Percentiles rank a stretch among this genome's conserved stretches.
Evolutionary conservation across 2,888 invertebrate species (phyloP).

Genomic region (Microctonus aethiopoides): DNA sequence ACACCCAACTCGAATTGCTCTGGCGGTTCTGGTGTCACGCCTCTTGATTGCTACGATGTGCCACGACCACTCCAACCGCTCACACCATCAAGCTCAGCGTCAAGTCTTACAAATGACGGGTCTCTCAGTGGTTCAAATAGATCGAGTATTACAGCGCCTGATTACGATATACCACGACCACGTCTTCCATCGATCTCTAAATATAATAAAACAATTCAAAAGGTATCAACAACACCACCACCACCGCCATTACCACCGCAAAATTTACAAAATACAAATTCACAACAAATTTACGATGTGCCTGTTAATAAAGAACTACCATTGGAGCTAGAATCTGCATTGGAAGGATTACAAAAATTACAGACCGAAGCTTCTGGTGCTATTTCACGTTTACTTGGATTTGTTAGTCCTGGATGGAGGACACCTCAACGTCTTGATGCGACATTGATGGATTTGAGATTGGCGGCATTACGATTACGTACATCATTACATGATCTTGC

Average conservation of each 20-base stretch:
- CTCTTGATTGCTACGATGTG: conserved; percentile 73
- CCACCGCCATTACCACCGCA: conserved; percentile 46
- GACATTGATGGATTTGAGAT: conserved; percentile 84
- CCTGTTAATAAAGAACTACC: conserved; percentile 76
- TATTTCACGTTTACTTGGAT: conserved; percentile 80
- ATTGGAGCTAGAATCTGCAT: conserved; percentile 79
- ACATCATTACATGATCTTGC: conserved; percentile 87
- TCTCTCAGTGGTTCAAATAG: conserved; percentile 70
- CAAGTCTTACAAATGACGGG: conserved; percentile 74
- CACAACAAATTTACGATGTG: conserved; percentile 72
- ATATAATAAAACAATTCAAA: conserved; percentile 49
- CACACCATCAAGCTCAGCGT: conserved; percentile 77
- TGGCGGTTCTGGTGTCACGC: conserved; percentile 57
- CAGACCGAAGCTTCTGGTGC: conserved; percentile 86
- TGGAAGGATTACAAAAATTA: conserved; percentile 79
- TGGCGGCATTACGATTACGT: conserved; percentile 81
- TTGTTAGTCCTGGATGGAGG: conserved; percentile 86
- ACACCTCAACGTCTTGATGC: conserved; percentile 81
- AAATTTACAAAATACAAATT: conserved; percentile 34
- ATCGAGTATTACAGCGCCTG: conserved; percentile 72
- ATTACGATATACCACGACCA: conserved; percentile 78
- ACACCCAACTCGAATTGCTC: conserved; percentile 63
- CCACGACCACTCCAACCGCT: conserved; percentile 74
- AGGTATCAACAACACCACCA: conserved; percentile 54
- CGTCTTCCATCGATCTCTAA: conserved; percentile 59